Evolutionary conservation across 2,888 invertebrate genomes (phyloP).

Genomic region (Caenorhabditis panamensis): DNA sequence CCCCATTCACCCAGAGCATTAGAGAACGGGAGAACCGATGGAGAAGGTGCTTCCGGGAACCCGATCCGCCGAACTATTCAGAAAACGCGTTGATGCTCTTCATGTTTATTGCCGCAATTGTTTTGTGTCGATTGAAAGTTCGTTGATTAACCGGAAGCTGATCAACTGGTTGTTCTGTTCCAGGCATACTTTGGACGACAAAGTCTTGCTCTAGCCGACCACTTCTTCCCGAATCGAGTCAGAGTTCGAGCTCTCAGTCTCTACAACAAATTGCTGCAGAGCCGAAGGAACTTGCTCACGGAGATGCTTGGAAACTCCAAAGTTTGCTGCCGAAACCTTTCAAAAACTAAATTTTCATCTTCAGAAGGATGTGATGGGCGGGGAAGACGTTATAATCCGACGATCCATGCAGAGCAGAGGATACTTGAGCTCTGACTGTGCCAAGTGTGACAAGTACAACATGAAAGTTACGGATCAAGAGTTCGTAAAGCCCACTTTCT

Average conservation of each 20-base stretch:
- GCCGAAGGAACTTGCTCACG: constrained; percentile 60
- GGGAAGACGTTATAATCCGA: constrained; percentile 61
- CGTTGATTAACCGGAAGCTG: background rate
- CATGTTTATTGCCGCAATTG: constrained; percentile 63
- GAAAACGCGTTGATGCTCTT: constrained; percentile 67
- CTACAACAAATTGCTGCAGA: constrained; percentile 69
- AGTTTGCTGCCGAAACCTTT: background rate
- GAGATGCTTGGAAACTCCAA: constrained; percentile 55
- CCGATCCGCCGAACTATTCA: constrained; percentile 72
- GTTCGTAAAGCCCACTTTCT: constrained; percentile 42
- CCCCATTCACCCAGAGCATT: constrained; percentile 68
- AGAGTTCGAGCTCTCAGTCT: constrained; percentile 69
- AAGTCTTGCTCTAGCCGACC: constrained; percentile 70
- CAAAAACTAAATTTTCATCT: background rate
- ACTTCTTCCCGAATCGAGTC: constrained; percentile 72
- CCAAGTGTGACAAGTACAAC: constrained; percentile 68
- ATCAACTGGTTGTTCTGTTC: background rate
- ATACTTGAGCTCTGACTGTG: constrained; percentile 63
- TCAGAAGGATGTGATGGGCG: constrained; percentile 54
- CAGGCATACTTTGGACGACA: constrained; percentile 69
- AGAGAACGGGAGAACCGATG: constrained; percentile 67
- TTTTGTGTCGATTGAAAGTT: constrained; percentile 68
- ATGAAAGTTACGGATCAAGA: constrained; percentile 68
- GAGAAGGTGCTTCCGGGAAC: constrained; percentile 73
- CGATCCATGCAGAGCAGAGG: constrained; percentile 64